A percentile compares a stretch with the other conserved stretches of the same genome.
These are phyloP conservation scores for Callopanchax toddi DNA, from an alignment of 2,113 vertebrate species.

Conservation along the genomic window DNA sequence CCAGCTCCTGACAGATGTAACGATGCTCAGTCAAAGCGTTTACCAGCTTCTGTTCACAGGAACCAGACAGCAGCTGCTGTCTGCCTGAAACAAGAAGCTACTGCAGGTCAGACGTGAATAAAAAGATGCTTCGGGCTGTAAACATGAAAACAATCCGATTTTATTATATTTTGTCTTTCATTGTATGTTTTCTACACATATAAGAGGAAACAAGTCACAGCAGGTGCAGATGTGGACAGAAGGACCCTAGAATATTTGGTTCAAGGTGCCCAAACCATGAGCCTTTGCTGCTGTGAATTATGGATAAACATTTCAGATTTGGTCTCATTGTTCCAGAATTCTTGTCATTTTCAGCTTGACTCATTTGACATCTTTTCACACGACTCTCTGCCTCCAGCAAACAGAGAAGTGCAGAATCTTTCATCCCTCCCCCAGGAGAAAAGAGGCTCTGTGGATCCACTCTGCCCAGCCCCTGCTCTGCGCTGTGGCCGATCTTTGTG, in stretches of 20 bases:
- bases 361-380: neutral
- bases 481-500: slow-evolving; percentile 58
- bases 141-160: no score
- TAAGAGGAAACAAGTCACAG: no score
- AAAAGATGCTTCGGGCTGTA: neutral
- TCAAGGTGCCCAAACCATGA: neutral
- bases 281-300: no score
- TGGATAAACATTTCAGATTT: no score
- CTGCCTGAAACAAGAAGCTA: slow-evolving; percentile 8
- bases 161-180: no score
- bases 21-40: slow-evolving; percentile 62
- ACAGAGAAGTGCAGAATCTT: slow-evolving; percentile 8
- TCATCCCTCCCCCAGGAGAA: neutral
- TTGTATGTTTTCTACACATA: no score
- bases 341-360: neutral
- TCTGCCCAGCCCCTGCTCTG: slow-evolving; percentile 53
- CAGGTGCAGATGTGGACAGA: no score
- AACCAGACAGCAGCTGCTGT: slow-evolving; percentile 35
- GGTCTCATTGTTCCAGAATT: no score
- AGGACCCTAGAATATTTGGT: no score
- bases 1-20: slow-evolving; percentile 67
- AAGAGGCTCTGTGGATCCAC: slow-evolving; percentile 59
- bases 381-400: neutral
- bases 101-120: neutral
- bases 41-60: slow-evolving; percentile 66